These are phyloP conservation scores for Prenolepis imparis DNA, from an alignment of 2,888 invertebrate species.

Conservation along the genomic window DNA sequence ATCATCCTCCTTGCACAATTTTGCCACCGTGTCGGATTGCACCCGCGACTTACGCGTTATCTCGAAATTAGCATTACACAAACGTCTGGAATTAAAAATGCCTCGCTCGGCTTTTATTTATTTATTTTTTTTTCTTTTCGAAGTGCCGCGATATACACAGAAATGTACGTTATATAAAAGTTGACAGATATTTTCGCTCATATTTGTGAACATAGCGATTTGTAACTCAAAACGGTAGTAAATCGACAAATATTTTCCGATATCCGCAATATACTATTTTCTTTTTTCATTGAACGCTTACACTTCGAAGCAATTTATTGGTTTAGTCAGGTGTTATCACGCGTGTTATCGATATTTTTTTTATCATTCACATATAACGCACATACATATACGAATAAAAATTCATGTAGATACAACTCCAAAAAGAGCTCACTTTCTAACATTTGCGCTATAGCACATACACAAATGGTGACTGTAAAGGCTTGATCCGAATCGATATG, in stretches of 20 bases:
- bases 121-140: background rate
- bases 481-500: constrained; percentile 14
- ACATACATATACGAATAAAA: background rate
- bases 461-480: background rate
- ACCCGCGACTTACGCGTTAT: constrained; percentile 17
- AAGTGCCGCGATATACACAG: background rate
- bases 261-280: constrained; percentile 20
- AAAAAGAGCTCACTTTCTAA: background rate
- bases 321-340: background rate
- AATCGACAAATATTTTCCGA: constrained; percentile 16
- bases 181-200: background rate
- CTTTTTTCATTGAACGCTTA: background rate
- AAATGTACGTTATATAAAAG: background rate
- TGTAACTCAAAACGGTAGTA: background rate
- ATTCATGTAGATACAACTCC: background rate
- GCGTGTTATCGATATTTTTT: background rate
- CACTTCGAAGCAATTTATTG: background rate
- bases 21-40: background rate
- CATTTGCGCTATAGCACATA: background rate
- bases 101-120: background rate
- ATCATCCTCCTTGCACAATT: constrained; percentile 38
- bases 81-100: background rate
- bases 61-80: background rate
- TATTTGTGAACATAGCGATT: constrained; percentile 20
- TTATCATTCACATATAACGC: background rate